Evolutionary conservation across 2,888 invertebrate species (phyloP), one percentile per base, ranked within the genome.

Genomic region (Dinocampus coccinellae): DNA sequence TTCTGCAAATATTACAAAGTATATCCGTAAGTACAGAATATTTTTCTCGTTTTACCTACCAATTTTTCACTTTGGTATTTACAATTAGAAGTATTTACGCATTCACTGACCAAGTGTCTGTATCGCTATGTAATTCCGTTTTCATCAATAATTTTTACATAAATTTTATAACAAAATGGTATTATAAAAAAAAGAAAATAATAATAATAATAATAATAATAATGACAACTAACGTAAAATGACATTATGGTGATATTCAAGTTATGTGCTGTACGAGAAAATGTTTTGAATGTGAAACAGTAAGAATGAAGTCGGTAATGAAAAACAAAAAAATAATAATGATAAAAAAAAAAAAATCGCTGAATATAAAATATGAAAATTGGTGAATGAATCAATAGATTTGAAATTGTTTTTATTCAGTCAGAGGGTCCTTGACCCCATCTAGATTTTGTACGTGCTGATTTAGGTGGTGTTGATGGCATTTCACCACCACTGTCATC

Each of bases 401-500:
- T 26, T 3, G 20, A 42, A 60, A n/a, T 52, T 33, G 57, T n/a
- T 24, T 57, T 52, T 39, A 36, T 61, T 80, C 75, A 82, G 67
- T 85, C 84, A 16, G 79, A 69, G n/a, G 86, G 84, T 39, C 82
- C 84, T 69, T 85, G 85, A 52, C 85, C 85, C 86, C 85, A 86
- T 52, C 85, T 81, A 16, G 86, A 85, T 69, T 85, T 85, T 65
- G 80, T 80, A 74, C 85, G 81, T 47, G 81, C 73, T 7, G 75
- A 47, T 75, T 85, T 86, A 2, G 61, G 24, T 33, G 78, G 71
- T 29, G 74, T 63, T 7, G 61, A 55, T 4, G 80, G 47, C 6
- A 16, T 16, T 47, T 47, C 16, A 47, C 16, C 68, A n/a, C 42
- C 71, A 33, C 64, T 69, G 10, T 83, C 82, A 0, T 84, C 83